A percentile compares a stretch with the other conserved stretches of the same genome.
These are phyloP conservation scores for Pyrocephalus nanus DNA, from an alignment of 2,797 vertebrate genomes.

Conservation along the genomic window DNA sequence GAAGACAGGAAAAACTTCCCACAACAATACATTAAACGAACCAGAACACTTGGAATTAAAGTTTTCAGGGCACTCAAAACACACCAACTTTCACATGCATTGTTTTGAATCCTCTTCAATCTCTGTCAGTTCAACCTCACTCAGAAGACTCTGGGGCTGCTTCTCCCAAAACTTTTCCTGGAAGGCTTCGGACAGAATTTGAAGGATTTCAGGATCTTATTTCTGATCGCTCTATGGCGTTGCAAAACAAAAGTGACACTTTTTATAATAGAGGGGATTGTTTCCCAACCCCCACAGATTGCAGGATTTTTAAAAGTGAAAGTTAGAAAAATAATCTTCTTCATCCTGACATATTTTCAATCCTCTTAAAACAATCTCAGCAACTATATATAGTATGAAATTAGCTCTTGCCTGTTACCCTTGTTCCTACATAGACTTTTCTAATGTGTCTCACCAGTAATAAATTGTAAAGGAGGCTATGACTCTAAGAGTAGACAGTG, in stretches of 20 bases:
- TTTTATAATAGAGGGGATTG: background rate
- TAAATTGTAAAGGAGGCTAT: conserved; percentile 67
- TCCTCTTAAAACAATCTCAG: conserved; percentile 56
- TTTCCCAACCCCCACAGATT: accelerated
- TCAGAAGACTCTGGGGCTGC: background rate
- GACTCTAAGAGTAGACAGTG: conserved; percentile 72
- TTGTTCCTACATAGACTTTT: conserved; percentile 27
- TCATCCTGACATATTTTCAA: background rate
- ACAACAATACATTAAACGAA: conserved; percentile 48
- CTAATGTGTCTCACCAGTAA: conserved; percentile 61
- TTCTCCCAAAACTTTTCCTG: conserved; percentile 10
- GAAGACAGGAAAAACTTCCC: conserved; percentile 58
- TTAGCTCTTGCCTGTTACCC: background rate
- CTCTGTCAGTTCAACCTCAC: background rate
- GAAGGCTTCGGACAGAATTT: conserved; percentile 78
- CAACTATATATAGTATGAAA: conserved; percentile 35
- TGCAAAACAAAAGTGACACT: background rate
- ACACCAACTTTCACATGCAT: conserved; percentile 81
- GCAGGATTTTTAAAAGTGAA: conserved; percentile 43
- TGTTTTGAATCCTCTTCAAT: conserved; percentile 85
- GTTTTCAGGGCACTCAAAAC: conserved; percentile 75
- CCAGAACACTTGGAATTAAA: conserved; percentile 54
- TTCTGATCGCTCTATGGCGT: background rate
- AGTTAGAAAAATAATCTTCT: conserved; percentile 25
- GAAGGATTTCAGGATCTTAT: conserved; percentile 69